Conservation (phyloP, 2,797 vertebrate species). For the Numenius phaeopus region DNA sequence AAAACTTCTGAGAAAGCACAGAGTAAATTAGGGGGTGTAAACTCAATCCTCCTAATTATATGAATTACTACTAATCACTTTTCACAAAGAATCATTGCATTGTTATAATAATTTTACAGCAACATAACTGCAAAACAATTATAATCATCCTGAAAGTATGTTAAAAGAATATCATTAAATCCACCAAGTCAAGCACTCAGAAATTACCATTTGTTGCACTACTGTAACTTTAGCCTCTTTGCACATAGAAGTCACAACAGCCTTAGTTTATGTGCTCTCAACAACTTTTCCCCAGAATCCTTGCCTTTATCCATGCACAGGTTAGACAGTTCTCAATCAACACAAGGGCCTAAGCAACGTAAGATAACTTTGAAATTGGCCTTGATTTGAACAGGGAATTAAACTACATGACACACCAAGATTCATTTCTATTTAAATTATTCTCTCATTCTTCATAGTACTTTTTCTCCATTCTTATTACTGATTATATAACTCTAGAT, state of each 20-base stretch:
- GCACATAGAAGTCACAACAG: accelerated
- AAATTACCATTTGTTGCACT: not conserved
- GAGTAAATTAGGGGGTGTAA: not conserved
- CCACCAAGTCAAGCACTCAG: not conserved
- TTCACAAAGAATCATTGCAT: not conserved
- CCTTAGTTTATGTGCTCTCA: not conserved
- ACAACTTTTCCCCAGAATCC: not conserved
- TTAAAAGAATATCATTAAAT: not conserved
- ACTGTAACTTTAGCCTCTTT: not conserved
- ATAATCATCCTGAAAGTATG: not conserved
- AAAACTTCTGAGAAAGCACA: not conserved
- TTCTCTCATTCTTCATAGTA: not conserved
- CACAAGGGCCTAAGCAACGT: not conserved
- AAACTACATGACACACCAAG: not conserved
- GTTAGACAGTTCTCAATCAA: not conserved
- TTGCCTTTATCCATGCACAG: not conserved
- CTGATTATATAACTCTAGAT: not conserved
- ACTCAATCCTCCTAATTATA: not conserved
- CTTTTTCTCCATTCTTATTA: not conserved
- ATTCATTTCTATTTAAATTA: not conserved
- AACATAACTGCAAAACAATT: not conserved
- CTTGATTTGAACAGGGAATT: not conserved
- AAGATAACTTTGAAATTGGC: not conserved
- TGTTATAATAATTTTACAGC: not conserved
- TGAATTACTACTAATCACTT: not conserved